These are phyloP conservation scores for Drosophila pseudoobscura DNA, from an alignment of 1,140 invertebrate genomes.

Conservation along the genomic window DNA sequence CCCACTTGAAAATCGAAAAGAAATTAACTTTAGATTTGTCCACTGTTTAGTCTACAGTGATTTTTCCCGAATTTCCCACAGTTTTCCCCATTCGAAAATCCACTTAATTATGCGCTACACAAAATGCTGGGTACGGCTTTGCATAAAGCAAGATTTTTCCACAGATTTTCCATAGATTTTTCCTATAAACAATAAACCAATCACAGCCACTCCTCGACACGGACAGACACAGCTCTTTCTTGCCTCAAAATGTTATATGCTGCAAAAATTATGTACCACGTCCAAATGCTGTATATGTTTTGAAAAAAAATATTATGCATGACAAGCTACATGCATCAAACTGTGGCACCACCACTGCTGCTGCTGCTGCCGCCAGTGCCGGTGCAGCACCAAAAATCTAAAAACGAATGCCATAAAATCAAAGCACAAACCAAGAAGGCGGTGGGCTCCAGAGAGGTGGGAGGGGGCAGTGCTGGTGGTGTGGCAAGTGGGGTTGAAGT, in stretches of 20 bases:
- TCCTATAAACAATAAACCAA: constrained; percentile 44
- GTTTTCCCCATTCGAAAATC: constrained; percentile 1
- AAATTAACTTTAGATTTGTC: constrained; percentile 51
- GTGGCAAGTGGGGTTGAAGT: not conserved
- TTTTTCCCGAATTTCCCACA: constrained; percentile 38
- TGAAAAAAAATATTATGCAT: constrained; percentile 60
- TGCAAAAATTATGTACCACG: constrained; percentile 68
- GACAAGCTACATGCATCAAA: constrained; percentile 78
- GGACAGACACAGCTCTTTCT: constrained; percentile 14
- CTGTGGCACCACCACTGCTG: constrained; percentile 44
- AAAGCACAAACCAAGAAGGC: constrained; percentile 59
- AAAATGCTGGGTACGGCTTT: constrained; percentile 53
- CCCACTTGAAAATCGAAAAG: constrained; percentile 39
- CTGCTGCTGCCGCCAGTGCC: not conserved
- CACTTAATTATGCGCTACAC: constrained; percentile 41
- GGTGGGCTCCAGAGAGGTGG: constrained; percentile 21
- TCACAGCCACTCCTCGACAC: constrained; percentile 51
- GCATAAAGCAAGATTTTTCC: constrained; percentile 39
- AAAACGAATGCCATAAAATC: constrained; percentile 70
- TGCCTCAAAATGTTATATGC: constrained; percentile 24
- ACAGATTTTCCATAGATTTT: constrained; percentile 20
- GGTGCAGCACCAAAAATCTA: constrained; percentile 37
- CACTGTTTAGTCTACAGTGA: constrained; percentile 56
- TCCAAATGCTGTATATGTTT: constrained; percentile 73
- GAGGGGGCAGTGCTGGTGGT: not conserved